Base-by-base conservation (phyloP, 2,797 vertebrate genomes). In the Pseudomugil tenellus region DNA sequence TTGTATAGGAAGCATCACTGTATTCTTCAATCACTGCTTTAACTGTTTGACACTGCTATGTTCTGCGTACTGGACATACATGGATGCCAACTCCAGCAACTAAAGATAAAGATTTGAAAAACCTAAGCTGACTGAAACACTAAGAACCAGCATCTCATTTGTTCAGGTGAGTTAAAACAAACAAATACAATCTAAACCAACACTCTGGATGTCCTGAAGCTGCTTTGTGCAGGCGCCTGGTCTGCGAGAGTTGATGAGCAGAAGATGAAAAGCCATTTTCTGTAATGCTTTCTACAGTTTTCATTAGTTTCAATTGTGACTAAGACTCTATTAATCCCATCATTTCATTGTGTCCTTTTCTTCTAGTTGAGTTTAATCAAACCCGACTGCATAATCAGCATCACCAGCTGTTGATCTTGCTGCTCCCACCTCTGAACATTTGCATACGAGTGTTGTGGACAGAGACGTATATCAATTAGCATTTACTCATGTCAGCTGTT, bases 321-420 rank as follows among this genome's bases (percentile, higher is more conserved):
- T 29, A 31, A 16, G 59, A 49, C 25, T 72, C 53, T 34, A 23
- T 43, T 67, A 32, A 55, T 67, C 34, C 34, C 19, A n/a, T 14
- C 25, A 32, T 34, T 59, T 49, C 31, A 54, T 10, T 1, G 21
- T 34, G 13, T 43, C 35, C 14, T 70, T 37, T 48, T 34, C 19
- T 53, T 69, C 54, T 21, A 48, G 2, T 43, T 54, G 61, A 28
- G n/a, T 51, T 41, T 43, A 68, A 64, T 48, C 21, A 23, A 51
- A 61, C 28, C 49, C 3, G 29, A 34, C 28, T 49, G 46, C 39
- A 59, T 28, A 57, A 64, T 67, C n/a, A 26, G 25, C 7, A 2
- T 11, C 43, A 16, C 53, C 66, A 62, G 28, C 67, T 67, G 54
- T 53, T 61, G 32, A 54, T 49, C 48, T 48, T 2, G 7, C 35